Evolutionary conservation across 2,797 vertebrate genomes (phyloP).

Genomic region (Nyctibius grandis): DNA sequence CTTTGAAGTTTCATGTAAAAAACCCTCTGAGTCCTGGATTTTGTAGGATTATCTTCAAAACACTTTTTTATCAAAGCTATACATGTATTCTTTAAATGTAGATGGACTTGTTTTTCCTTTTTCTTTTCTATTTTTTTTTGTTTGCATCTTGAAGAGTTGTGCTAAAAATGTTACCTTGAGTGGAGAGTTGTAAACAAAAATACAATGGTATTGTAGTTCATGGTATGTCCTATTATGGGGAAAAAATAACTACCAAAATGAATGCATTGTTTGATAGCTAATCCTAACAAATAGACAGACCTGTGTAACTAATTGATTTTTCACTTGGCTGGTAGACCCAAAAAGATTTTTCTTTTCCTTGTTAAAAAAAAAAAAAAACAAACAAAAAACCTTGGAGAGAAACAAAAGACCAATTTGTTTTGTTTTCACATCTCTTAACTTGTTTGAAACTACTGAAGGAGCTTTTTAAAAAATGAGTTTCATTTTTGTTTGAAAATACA

Average conservation of each 20-base stretch:
- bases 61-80: rapidly evolving
- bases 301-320: slow-evolving; percentile 4
- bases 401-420: background rate
- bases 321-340: background rate
- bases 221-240: background rate
- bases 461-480: background rate
- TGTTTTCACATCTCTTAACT: background rate
- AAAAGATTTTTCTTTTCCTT: background rate
- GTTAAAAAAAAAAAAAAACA: no score
- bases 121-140: background rate
- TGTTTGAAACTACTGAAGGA: background rate
- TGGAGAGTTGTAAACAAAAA: background rate
- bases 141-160: background rate
- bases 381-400: background rate
- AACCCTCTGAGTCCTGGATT: background rate
- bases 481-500: background rate
- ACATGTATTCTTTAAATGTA: background rate
- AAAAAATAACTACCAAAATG: background rate
- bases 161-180: background rate
- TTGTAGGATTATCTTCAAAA: background rate
- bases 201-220: background rate
- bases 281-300: background rate
- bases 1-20: background rate
- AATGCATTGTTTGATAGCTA: background rate
- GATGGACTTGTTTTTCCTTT: background rate